Conservation (phyloP, 2,888 invertebrate species). For the Tipula confusa region DNA sequence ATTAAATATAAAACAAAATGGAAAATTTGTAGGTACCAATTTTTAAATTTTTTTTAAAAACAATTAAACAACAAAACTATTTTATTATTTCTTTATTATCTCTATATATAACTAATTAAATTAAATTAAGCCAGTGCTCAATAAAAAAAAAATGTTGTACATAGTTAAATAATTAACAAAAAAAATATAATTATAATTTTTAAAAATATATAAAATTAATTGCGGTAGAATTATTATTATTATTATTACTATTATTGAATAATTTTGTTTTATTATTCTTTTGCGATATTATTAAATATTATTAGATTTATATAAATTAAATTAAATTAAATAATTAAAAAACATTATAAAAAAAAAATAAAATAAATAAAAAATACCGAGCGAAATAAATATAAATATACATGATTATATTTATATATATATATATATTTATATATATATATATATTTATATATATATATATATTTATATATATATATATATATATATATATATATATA, state of each 20-base stretch:
- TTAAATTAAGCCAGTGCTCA: constrained; percentile 12
- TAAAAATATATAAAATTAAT: neutral
- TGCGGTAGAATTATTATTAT: constrained; percentile 20
- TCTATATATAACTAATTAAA: neutral
- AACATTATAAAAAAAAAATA: neutral
- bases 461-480: neutral
- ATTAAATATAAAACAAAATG: neutral
- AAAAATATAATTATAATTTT: neutral
- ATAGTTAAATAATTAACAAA: neutral
- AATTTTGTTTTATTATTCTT: neutral
- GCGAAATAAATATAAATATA: neutral
- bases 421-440: too few species aligned
- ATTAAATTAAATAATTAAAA: neutral
- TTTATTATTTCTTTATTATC: neutral
- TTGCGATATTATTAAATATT: constrained; percentile 6
- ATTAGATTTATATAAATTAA: constrained; percentile 20
- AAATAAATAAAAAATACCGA: neutral
- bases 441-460: neutral
- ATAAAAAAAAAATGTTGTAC: neutral
- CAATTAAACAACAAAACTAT: too few species aligned
- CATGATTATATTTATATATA: neutral
- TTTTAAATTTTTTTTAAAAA: neutral
- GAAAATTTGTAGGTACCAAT: neutral
- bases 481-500: too few species aligned
- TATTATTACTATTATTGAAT: constrained; percentile 7